Evolutionary conservation across 30 jellyfish, hydroid and myxozoan genomes (phyloP).

Genomic region (Cassiopea andromeda): DNA sequence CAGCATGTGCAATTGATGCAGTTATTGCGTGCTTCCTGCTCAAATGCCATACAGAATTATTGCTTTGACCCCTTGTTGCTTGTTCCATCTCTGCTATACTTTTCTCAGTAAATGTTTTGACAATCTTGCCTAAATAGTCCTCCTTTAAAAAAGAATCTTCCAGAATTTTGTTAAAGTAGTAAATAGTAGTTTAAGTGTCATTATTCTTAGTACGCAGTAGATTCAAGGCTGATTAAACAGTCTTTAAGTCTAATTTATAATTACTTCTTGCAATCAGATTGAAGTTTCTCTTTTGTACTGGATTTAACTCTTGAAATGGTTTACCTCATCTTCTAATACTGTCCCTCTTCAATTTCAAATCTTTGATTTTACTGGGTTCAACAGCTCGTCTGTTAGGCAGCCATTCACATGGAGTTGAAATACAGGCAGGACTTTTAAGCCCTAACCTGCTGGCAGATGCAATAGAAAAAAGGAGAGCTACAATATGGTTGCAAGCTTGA

Average conservation of each 20-base stretch:
- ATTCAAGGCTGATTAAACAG: slow-evolving; percentile 10
- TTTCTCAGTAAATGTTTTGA: neutral
- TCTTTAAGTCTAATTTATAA: slow-evolving; percentile 3
- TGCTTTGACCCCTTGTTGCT: slow-evolving; percentile 58
- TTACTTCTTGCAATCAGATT: slow-evolving; percentile 27
- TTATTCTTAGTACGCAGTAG: neutral
- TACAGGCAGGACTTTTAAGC: slow-evolving; percentile 48
- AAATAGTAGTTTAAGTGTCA: neutral
- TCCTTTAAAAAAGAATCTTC: neutral
- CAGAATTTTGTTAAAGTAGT: neutral
- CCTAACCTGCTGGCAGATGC: slow-evolving; percentile 66
- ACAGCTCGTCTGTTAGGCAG: slow-evolving; percentile 51
- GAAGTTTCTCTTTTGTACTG: slow-evolving; percentile 35
- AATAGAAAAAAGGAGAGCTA: slow-evolving; percentile 18
- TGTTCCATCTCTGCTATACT: slow-evolving; percentile 6
- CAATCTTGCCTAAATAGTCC: neutral
- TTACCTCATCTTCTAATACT: slow-evolving; percentile 19
- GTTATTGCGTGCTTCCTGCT: slow-evolving; percentile 43
- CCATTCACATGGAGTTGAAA: slow-evolving; percentile 60
- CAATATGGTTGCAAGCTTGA: slow-evolving; percentile 26
- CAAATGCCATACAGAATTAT: slow-evolving; percentile 22
- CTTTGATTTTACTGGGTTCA: slow-evolving; percentile 32
- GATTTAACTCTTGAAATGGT: slow-evolving; percentile 1
- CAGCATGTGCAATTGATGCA: slow-evolving; percentile 39
- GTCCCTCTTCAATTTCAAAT: slow-evolving; percentile 38